Conservation (phyloP, 2,888 invertebrate genomes). For the Xylocampa areola region DNA sequence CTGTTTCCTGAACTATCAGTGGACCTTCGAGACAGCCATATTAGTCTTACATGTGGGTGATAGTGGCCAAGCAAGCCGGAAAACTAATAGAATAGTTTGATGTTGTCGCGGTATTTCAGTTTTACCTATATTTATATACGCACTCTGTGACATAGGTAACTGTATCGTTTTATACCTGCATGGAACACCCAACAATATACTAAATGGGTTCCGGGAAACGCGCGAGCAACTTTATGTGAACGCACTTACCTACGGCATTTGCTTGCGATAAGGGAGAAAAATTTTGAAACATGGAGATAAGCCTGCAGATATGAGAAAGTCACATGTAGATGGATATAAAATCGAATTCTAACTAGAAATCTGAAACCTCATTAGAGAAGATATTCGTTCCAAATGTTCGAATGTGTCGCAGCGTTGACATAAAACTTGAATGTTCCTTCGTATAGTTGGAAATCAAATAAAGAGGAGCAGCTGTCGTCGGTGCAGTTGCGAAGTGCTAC, state of each 20-base stretch:
- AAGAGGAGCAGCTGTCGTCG: slow-evolving; percentile 80
- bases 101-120: background rate
- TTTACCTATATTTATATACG: background rate
- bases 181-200: slow-evolving; percentile 21
- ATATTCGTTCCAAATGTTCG: slow-evolving; percentile 64
- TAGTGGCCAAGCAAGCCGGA: slow-evolving; percentile 7
- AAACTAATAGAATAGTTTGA: slow-evolving; percentile 8
- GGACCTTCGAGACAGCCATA: slow-evolving; percentile 24
- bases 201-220: slow-evolving; percentile 25
- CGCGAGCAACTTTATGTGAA: slow-evolving; percentile 34
- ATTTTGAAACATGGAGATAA: slow-evolving; percentile 26
- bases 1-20: slow-evolving; percentile 59
- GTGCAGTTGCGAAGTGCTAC: slow-evolving; percentile 76
- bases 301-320: slow-evolving; percentile 22
- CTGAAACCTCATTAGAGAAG: slow-evolving; percentile 68
- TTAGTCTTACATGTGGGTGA: slow-evolving; percentile 23
- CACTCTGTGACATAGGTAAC: slow-evolving; percentile 8
- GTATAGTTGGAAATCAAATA: slow-evolving; percentile 84
- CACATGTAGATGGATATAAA: slow-evolving; percentile 45
- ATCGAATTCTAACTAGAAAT: slow-evolving; percentile 61
- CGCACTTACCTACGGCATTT: slow-evolving; percentile 33
- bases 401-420: slow-evolving; percentile 67
- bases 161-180: slow-evolving; percentile 15
- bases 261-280: slow-evolving; percentile 30
- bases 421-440: slow-evolving; percentile 75